Percentiles rank a stretch among this genome's conserved stretches.
These are phyloP conservation scores for Ruditapes philippinarum DNA, from an alignment of 1,140 invertebrate species.

Conservation along the genomic window DNA sequence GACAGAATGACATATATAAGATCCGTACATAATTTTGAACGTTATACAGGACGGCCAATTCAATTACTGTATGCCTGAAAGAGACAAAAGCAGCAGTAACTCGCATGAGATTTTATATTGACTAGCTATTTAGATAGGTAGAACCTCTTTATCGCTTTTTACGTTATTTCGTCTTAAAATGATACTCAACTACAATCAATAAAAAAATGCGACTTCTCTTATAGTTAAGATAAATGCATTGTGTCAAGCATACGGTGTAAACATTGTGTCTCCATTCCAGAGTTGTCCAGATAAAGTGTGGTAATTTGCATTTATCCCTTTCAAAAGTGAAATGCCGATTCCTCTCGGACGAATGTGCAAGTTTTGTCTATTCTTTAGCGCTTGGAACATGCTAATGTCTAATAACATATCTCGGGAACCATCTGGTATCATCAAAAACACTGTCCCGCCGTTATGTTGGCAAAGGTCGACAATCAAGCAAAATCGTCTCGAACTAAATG, in stretches of 20 bases:
- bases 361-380: background rate
- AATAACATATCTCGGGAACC: background rate
- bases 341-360: background rate
- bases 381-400: background rate
- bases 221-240: no score
- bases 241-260: background rate
- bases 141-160: no score
- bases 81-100: no score
- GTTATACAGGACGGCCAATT: no score
- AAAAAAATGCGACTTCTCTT: no score
- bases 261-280: background rate
- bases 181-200: no score
- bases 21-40: no score
- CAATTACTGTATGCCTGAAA: no score
- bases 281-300: background rate
- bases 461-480: slow-evolving; percentile 45
- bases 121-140: no score
- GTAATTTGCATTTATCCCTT: background rate
- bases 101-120: no score
- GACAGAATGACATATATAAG: no score
- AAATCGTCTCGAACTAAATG: background rate
- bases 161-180: no score
- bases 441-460: slow-evolving; percentile 21
- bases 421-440: slow-evolving; percentile 52
- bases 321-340: background rate